These are phyloP conservation scores for Eurois occulta DNA, from an alignment of 2,888 invertebrate species.

Conservation along the genomic window DNA sequence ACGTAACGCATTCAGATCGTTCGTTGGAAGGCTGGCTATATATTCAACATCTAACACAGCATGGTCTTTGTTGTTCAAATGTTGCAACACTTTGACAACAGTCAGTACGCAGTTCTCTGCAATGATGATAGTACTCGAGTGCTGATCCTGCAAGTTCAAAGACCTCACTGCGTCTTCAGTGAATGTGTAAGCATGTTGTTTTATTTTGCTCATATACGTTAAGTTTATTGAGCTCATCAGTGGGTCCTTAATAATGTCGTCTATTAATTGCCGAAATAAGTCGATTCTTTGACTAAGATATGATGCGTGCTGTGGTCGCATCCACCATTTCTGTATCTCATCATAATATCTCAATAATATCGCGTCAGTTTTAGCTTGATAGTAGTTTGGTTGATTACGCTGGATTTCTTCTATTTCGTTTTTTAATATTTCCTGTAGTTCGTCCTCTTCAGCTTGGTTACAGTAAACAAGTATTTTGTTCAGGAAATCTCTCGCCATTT, in stretches of 20 bases:
- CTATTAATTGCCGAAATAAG: not conserved
- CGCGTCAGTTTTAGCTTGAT: not conserved
- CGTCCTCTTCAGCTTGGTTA: not conserved
- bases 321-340: not conserved
- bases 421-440: not conserved
- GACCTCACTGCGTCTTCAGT: conserved; percentile 1
- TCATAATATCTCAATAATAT: not conserved
- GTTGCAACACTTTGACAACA: conserved; percentile 17
- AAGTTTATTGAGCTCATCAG: not conserved
- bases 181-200: conserved; percentile 3
- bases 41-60: conserved; percentile 23
- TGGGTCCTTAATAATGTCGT: not conserved
- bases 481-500: not conserved
- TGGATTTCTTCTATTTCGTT: conserved; percentile 4
- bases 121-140: not conserved
- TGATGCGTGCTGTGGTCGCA: not conserved
- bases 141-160: not conserved
- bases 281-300: not conserved
- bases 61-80: conserved; percentile 1
- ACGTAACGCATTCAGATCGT: conserved; percentile 4
- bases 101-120: conserved; percentile 14
- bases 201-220: not conserved
- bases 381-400: conserved; percentile 2
- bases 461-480: not conserved
- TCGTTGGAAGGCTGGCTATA: conserved; percentile 3